Base-by-base conservation (phyloP, 2,888 invertebrate genomes). In the Diabrotica balteata region DNA sequence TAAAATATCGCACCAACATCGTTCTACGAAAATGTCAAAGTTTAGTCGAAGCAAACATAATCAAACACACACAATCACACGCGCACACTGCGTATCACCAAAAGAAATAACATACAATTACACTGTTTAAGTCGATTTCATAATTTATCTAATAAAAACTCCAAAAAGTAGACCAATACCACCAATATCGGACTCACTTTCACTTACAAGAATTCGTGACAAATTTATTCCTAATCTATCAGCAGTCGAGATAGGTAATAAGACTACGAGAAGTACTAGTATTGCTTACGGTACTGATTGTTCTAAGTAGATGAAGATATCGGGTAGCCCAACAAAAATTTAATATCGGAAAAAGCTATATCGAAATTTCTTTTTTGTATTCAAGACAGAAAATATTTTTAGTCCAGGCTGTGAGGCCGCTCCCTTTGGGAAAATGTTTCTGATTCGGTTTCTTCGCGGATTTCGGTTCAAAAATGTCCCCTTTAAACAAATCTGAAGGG, bases 191-290 rank as follows among this genome's bases (percentile, higher is more conserved):
- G 59, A 67, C 67, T 63, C 63, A 67, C 67, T 67, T 67, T 67
- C 67, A 67, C 67, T 67, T 44, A n/a, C n/a, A 55, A 55, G 67
- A 67, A 62, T 67, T 63, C 63, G 63, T 63, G 63, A 59, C 53
- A 62, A 67, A 63, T 67, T 58, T 57, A 42, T 61, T 63, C 22
- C 51, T 57, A 63, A 57, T 57, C 50, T n/a, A 63, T 63, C 63
- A 57, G 57, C 44, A 51, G 22, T 57, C 50, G 46, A 63, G 50
- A 44, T 43, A 63, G 57, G 49, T 17, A 59, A 10, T 54, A 17
- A 50, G 9, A 32, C 32, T 32, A 32, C 32, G 32, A 4, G 32
- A 32, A 32, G 49, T 51, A 63, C 57, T 57, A 43, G n/a, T 50
- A 50, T 32, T 46, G 43, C 43, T 32, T 57, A 57, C 51, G 54